These are phyloP conservation scores for Stratiolaelaps scimitus DNA, from an alignment of 1,140 invertebrate species.

Conservation along the genomic window DNA sequence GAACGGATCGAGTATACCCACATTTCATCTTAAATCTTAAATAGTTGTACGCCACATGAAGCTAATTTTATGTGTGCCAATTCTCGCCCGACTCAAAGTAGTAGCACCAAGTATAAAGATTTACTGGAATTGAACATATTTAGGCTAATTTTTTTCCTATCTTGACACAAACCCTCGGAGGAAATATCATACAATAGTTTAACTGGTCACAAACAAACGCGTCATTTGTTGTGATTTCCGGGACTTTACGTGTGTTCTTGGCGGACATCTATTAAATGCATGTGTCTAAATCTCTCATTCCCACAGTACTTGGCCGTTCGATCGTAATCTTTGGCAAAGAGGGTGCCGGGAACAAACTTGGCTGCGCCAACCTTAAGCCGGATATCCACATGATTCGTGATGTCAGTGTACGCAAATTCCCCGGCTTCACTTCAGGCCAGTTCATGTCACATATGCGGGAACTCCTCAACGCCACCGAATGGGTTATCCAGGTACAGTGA, in stretches of 20 bases:
- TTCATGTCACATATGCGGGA: slow-evolving; percentile 68
- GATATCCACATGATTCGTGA: slow-evolving; percentile 82
- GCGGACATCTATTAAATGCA: not conserved
- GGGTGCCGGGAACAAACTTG: slow-evolving; percentile 55
- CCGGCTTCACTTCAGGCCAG: slow-evolving; percentile 63
- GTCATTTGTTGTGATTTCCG: too few relatives aligned
- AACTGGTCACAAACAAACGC: too few relatives aligned
- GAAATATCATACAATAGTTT: too few relatives aligned
- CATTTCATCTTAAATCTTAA: too few relatives aligned
- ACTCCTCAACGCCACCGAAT: slow-evolving; percentile 71
- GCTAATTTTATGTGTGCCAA: too few relatives aligned
- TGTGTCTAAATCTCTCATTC: slow-evolving; percentile 48
- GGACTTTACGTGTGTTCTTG: too few relatives aligned
- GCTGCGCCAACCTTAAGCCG: slow-evolving; percentile 78
- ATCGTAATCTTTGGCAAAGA: slow-evolving; percentile 69
- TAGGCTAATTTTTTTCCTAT: too few relatives aligned
- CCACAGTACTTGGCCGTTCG: slow-evolving; percentile 65
- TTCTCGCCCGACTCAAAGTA: too few relatives aligned
- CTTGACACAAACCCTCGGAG: too few relatives aligned
- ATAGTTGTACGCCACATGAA: too few relatives aligned
- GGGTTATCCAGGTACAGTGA: slow-evolving; percentile 53
- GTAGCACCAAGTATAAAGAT: too few relatives aligned
- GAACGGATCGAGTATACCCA: slow-evolving; percentile 31
- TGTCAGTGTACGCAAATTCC: slow-evolving; percentile 68
- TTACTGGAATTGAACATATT: too few relatives aligned